These are phyloP conservation scores for Propithecus perrieri DNA, from an alignment of 2,797 vertebrate genomes.

Conservation along the genomic window DNA sequence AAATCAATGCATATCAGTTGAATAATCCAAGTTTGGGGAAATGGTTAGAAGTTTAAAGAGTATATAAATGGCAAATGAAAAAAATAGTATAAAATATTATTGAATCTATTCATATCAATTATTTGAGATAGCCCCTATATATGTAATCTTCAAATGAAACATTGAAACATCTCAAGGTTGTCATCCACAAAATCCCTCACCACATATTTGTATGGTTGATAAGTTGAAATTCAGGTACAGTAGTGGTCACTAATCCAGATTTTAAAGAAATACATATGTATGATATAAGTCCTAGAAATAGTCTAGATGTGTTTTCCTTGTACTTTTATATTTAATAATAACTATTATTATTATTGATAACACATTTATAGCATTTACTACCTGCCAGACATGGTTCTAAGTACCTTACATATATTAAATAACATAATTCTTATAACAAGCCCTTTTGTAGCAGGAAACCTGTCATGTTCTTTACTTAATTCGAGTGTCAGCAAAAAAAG, in stretches of 20 bases:
- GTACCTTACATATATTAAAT: neutral
- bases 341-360: neutral
- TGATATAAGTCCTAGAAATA: neutral
- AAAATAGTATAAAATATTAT: neutral
- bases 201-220: neutral
- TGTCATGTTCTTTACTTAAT: neutral
- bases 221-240: neutral
- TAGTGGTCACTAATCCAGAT: neutral
- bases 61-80: neutral
- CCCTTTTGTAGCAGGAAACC: neutral
- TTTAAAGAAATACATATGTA: neutral
- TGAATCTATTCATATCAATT: neutral
- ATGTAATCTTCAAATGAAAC: neutral
- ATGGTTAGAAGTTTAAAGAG: neutral
- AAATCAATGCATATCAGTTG: neutral
- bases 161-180: neutral
- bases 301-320: neutral
- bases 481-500: neutral
- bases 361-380: neutral
- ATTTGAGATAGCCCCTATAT: neutral
- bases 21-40: neutral
- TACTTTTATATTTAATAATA: neutral
- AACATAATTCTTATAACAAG: neutral
- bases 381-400: neutral
- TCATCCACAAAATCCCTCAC: neutral